Percentiles rank a stretch among this genome's conserved stretches.
Evolutionary conservation across 2,797 vertebrate species (phyloP).

Genomic region (Neosilurus mollespiculum): DNA sequence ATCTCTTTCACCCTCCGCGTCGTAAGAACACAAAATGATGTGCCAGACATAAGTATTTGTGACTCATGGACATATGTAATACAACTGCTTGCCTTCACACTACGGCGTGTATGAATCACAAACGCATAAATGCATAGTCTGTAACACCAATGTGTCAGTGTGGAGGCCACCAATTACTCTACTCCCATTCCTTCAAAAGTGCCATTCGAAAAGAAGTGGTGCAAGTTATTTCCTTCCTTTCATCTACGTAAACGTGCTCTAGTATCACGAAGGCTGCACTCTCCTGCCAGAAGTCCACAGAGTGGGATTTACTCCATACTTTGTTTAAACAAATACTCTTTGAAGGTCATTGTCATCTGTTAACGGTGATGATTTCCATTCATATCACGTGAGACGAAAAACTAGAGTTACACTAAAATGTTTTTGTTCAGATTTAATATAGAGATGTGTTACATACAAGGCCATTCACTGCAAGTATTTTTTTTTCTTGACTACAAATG

Average conservation of each 20-base stretch:
- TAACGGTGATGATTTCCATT: background rate
- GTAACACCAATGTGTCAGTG: background rate
- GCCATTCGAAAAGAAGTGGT: background rate
- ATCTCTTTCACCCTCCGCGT: background rate
- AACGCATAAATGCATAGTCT: slow-evolving; percentile 1
- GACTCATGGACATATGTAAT: slow-evolving; percentile 1
- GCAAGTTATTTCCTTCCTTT: background rate
- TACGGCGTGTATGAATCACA: background rate
- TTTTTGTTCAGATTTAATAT: background rate
- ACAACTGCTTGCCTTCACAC: slow-evolving; percentile 7
- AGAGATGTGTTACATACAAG: background rate
- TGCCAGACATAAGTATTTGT: background rate
- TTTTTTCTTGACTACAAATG: background rate
- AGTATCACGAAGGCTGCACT: background rate
- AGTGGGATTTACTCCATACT: background rate
- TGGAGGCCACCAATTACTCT: background rate
- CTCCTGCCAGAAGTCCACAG: background rate
- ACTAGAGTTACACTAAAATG: background rate
- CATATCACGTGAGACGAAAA: background rate
- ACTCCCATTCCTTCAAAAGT: background rate
- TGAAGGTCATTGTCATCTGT: background rate
- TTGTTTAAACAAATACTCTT: background rate
- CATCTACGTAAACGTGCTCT: background rate
- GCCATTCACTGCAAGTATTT: background rate
- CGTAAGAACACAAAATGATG: slow-evolving; percentile 5